phyloP scores from a whole-genome alignment of 2,113 vertebrate genomes.

The Mus spicilegus region DNA sequence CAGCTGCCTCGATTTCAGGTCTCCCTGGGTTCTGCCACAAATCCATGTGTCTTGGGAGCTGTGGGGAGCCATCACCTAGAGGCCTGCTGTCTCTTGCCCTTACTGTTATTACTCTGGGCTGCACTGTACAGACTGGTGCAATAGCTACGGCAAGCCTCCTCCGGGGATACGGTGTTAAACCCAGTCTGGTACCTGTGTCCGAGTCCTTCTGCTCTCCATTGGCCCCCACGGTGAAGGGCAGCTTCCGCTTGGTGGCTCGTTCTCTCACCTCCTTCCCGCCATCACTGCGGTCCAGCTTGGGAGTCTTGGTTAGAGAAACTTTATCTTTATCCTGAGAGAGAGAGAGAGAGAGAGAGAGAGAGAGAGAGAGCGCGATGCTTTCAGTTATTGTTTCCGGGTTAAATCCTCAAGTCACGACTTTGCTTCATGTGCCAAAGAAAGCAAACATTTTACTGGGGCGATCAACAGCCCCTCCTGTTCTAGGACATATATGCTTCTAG shows the following conservation, averaged over 20 bases:
- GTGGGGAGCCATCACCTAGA: background rate
- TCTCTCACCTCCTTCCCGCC: slow-evolving; percentile 99
- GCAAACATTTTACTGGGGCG: background rate
- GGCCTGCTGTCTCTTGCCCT: background rate
- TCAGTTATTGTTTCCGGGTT: slow-evolving; percentile 6
- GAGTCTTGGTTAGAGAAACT: slow-evolving; percentile 99
- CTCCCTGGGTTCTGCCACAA: background rate
- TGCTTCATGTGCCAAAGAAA: background rate
- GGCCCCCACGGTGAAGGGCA: slow-evolving; percentile 98
- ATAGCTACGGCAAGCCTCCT: background rate
- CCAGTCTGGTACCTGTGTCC: slow-evolving; percentile 91
- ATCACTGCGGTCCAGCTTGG: slow-evolving; percentile 98
- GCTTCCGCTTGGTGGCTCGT: slow-evolving; percentile 96
- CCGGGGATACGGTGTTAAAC: background rate
- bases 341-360: slow-evolving; percentile 71
- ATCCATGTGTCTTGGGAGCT: background rate
- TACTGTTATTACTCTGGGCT: background rate
- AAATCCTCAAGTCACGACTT: background rate
- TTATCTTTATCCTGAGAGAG: slow-evolving; percentile 96
- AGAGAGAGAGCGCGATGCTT: slow-evolving; percentile 42
- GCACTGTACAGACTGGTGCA: background rate
- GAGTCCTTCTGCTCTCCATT: slow-evolving; percentile 99
- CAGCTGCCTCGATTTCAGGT: background rate
- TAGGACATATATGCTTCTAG: background rate
- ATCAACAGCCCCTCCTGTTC: background rate